Conservation (phyloP, 1,140 invertebrate genomes). For the Euwallacea fornicatus region DNA sequence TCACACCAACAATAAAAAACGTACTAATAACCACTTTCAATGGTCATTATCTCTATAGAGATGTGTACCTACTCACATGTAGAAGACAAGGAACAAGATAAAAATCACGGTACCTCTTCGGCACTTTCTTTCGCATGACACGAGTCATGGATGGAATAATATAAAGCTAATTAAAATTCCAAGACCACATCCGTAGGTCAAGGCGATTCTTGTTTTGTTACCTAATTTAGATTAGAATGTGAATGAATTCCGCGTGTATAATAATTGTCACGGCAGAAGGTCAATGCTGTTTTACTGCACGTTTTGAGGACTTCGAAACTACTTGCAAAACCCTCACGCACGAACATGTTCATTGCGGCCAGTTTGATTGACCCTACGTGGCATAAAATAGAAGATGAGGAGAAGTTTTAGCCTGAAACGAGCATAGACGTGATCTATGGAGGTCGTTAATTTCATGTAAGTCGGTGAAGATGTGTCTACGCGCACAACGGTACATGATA, state of each 20-base stretch:
- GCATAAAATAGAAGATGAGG: no score
- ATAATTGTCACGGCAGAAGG: not conserved
- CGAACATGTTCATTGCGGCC: no score
- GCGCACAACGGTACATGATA: no score
- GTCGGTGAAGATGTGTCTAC: no score
- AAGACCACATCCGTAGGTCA: conserved; percentile 18
- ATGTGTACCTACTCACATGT: not conserved
- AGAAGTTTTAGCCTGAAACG: no score
- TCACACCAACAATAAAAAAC: conserved; percentile 3
- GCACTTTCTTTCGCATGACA: conserved; percentile 13
- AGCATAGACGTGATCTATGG: no score
- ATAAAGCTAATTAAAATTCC: conserved; percentile 17
- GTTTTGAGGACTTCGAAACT: no score
- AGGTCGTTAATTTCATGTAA: no score
- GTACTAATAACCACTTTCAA: conserved; percentile 12
- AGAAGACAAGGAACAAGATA: conserved; percentile 6
- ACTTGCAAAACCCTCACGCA: no score
- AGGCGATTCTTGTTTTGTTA: conserved; percentile 24
- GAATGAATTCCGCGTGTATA: not conserved
- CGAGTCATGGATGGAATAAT: conserved; percentile 14
- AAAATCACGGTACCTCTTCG: conserved; percentile 6
- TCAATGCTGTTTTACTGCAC: not conserved
- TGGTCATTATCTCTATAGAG: not conserved
- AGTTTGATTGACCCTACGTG: no score
- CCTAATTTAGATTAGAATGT: conserved; percentile 18